Evolutionary conservation across 2,888 invertebrate species (phyloP), one percentile per base, ranked within the genome.

Genomic region (Leptopilina syphax): DNA sequence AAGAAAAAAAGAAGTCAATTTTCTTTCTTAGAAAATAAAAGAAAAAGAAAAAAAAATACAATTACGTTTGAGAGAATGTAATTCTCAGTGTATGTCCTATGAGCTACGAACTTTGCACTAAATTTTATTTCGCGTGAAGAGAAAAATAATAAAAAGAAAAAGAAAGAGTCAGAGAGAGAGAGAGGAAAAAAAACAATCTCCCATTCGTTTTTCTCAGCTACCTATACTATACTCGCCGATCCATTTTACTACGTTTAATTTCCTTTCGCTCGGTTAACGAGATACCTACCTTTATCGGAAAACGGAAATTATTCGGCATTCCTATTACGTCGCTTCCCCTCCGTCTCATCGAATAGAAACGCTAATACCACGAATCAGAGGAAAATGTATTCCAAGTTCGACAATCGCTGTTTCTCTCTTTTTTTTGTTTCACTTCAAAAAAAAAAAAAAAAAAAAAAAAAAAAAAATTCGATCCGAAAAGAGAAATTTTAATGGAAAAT

Each of bases 231-330:
- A 50, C 73, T 54, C 57, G 34, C 57, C 50, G 73, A 73, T 73
- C 73, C 73, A 73, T 76, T 77, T 78, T 80, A 80, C 80, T 76
- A 77, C 78, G 68, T 82, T 79, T 78, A 77, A 82, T 77, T 79
- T 80, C 80, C 77, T 60, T 78, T 77, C 80, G 67, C 76, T 76
- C 79, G 57, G 65, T 67, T 78, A 80, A 82, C 82, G 80, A 80
- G 80, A 80, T 77, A 77, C 82, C 78, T 78, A 77, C 47, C 78
- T 80, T 60, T 60, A 79, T 79, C 66, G 78, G 65, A 80, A 80
- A 77, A 76, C 79, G 77, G 78, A 65, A 79, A 80, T 80, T 77
- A 80, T 80, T 79, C 67, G 68, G 73, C 79, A 78, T 65, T 77
- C 78, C 76, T 77, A 77, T 57, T 47, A 77, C 81, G 50, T 60